Evolutionary conservation across 2,797 vertebrate species (phyloP).

Genomic region (Oryzias sinensis): DNA sequence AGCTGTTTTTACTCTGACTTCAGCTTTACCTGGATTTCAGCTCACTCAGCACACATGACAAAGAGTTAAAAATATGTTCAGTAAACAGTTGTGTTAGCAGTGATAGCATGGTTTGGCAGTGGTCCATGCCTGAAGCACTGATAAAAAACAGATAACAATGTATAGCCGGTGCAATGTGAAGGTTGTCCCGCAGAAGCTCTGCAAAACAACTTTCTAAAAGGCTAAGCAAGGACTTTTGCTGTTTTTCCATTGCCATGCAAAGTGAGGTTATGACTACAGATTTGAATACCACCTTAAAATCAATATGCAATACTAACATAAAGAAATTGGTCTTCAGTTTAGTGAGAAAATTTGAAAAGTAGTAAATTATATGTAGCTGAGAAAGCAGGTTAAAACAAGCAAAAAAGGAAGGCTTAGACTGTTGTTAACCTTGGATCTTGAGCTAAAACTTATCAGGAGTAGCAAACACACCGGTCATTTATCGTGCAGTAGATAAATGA

Average conservation of each 20-base stretch:
- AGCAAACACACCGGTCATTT: neutral
- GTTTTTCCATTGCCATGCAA: too few relatives aligned
- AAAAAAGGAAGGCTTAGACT: slow-evolving; percentile 37
- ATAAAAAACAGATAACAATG: slow-evolving; percentile 44
- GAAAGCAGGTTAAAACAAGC: slow-evolving; percentile 44
- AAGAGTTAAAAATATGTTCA: slow-evolving; percentile 27
- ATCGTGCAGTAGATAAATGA: neutral
- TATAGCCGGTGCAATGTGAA: slow-evolving; percentile 36
- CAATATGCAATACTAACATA: too few relatives aligned
- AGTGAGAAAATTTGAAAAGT: too few relatives aligned
- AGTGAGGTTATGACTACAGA: too few relatives aligned
- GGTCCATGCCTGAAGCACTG: slow-evolving; percentile 19
- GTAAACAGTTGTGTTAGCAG: slow-evolving; percentile 69
- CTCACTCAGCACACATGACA: slow-evolving; percentile 1
- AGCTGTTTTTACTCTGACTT: neutral
- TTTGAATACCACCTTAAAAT: too few relatives aligned
- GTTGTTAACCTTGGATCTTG: slow-evolving; percentile 34
- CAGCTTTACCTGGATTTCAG: slow-evolving; percentile 17
- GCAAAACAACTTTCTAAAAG: slow-evolving; percentile 1
- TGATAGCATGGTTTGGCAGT: slow-evolving; percentile 53
- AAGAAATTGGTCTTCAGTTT: too few relatives aligned
- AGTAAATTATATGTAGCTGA: too few relatives aligned
- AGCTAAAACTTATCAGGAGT: slow-evolving; percentile 19
- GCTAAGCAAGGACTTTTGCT: too few relatives aligned
- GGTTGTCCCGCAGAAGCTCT: slow-evolving; percentile 43